These are phyloP conservation scores for Rhadinocentrus ornatus DNA, from an alignment of 2,797 vertebrate genomes.

Conservation along the genomic window DNA sequence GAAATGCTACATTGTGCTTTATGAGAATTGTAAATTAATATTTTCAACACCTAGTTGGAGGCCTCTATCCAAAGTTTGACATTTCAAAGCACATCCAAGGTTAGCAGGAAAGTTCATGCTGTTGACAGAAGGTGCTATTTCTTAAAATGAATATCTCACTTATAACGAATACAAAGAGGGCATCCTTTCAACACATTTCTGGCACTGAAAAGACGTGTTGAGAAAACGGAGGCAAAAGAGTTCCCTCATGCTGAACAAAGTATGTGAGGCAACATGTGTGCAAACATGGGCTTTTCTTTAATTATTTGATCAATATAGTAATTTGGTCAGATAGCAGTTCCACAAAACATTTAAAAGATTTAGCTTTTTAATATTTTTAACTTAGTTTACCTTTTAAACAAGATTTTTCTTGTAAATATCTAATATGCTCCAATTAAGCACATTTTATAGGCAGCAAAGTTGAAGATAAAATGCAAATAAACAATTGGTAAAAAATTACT, in stretches of 20 bases:
- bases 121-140: constrained; percentile 77
- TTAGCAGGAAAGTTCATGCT: constrained; percentile 65
- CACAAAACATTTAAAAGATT: not conserved
- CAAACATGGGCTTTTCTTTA: not conserved
- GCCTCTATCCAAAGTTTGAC: constrained; percentile 53
- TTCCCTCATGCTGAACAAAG: constrained; percentile 57
- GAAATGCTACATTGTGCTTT: constrained; percentile 36
- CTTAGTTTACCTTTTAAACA: not conserved
- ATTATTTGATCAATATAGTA: not conserved
- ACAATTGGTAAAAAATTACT: too few species aligned
- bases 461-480: too few species aligned
- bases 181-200: constrained; percentile 74
- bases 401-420: not conserved
- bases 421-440: not conserved
- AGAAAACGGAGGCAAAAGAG: constrained; percentile 59
- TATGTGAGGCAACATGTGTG: constrained; percentile 34
- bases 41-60: constrained; percentile 50
- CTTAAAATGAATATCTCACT: constrained; percentile 67
- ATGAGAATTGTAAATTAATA: constrained; percentile 60
- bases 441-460: not conserved
- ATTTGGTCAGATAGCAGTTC: not conserved
- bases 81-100: constrained; percentile 67
- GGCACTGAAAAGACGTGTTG: constrained; percentile 64
- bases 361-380: not conserved
- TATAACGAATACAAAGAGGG: constrained; percentile 59